Evolutionary conservation across 2,888 invertebrate genomes (phyloP).

Genomic region (Brachyopa scutellaris): DNA sequence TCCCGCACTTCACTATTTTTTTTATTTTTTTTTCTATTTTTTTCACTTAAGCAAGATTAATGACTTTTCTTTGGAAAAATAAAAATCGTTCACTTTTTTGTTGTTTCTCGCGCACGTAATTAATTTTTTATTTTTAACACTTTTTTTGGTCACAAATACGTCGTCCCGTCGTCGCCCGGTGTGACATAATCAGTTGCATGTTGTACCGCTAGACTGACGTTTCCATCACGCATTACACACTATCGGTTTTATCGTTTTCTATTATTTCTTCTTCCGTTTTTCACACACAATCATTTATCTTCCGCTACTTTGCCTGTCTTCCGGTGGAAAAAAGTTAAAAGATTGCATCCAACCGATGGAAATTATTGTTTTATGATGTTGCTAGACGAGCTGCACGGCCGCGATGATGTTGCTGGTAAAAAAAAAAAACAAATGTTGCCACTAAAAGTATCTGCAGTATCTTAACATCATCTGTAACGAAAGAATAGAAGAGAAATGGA

Average conservation of each 20-base stretch:
- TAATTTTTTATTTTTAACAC: conserved; percentile 52
- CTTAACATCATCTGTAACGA: conserved; percentile 59
- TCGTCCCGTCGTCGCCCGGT: conserved; percentile 11
- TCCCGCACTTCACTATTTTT: conserved; percentile 42
- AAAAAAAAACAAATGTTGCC: no score
- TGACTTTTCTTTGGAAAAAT: conserved; percentile 42
- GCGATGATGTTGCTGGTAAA: neutral
- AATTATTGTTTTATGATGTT: conserved; percentile 21
- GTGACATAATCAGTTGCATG: conserved; percentile 39
- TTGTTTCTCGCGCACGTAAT: conserved; percentile 50
- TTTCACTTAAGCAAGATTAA: conserved; percentile 55
- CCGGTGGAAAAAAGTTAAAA: conserved; percentile 3
- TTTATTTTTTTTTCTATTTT: neutral
- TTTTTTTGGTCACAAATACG: conserved; percentile 42
- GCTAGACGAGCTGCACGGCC: neutral
- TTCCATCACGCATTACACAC: conserved; percentile 28
- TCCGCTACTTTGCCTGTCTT: conserved; percentile 9
- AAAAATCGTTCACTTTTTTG: conserved; percentile 48
- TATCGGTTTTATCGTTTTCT: conserved; percentile 16
- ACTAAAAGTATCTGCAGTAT: conserved; percentile 8
- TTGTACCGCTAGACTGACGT: neutral
- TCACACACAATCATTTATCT: conserved; percentile 32
- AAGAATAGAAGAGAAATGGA: conserved; percentile 44
- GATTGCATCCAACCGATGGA: conserved; percentile 30
- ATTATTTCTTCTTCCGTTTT: conserved; percentile 29